Evolutionary conservation across 1,140 invertebrate species (phyloP).

Genomic region (Drosophila oshimai): DNA sequence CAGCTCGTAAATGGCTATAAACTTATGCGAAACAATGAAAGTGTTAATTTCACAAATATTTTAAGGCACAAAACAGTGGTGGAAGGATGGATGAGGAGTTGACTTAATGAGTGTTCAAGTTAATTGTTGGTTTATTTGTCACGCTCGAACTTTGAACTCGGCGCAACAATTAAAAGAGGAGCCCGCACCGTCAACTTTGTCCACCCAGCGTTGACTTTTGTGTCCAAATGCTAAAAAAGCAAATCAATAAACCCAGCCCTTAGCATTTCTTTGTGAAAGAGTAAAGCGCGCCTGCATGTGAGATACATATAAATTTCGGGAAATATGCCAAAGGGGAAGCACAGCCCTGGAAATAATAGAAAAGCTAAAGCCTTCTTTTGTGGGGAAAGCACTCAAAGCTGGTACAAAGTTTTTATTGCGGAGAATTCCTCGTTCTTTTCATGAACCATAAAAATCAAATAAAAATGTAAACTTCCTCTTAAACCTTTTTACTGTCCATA

Average conservation of each 20-base stretch:
- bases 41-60: constrained; percentile 74
- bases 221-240: constrained; percentile 18
- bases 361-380: constrained; percentile 9
- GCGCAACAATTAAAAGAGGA: constrained; percentile 52
- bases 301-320: neutral
- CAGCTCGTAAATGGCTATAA: constrained; percentile 11
- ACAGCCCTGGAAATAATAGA: constrained; percentile 7
- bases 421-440: neutral
- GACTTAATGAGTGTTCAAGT: constrained; percentile 64
- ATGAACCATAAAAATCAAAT: constrained; percentile 42
- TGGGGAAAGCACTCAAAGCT: neutral
- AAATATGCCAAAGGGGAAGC: neutral
- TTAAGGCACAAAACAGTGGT: constrained; percentile 2
- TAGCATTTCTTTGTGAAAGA: neutral
- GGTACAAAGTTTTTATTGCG: constrained; percentile 15
- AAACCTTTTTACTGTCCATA: constrained; percentile 35
- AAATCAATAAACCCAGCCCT: constrained; percentile 24
- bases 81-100: constrained; percentile 19
- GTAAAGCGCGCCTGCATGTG: constrained; percentile 3
- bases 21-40: constrained; percentile 51
- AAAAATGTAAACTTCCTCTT: constrained; percentile 35
- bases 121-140: constrained; percentile 77
- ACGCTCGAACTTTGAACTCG: constrained; percentile 72
- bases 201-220: constrained; percentile 2
- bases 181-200: constrained; percentile 5